phyloP scores from a whole-genome alignment of 1,140 invertebrate species.

The Apolygus lucorum region DNA sequence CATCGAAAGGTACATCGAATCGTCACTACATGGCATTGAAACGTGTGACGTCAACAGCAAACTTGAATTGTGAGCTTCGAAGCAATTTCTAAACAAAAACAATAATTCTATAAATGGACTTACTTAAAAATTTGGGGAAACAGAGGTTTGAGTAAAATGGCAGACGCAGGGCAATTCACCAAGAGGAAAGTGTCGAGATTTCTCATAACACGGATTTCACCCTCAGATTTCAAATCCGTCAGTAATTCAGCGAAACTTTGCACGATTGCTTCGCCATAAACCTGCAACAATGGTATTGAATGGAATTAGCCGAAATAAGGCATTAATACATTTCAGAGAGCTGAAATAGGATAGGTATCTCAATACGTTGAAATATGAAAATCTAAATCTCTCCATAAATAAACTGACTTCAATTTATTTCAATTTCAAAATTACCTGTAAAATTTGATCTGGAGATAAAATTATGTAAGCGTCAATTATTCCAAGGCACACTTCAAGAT shows the following conservation, averaged over 20 bases:
- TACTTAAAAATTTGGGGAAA: constrained; percentile 57
- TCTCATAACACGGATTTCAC: constrained; percentile 60
- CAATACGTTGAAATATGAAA: neutral
- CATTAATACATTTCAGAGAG: no score
- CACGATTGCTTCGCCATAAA: constrained; percentile 56
- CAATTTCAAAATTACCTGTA: constrained; percentile 52
- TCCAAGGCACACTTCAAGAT: constrained; percentile 63
- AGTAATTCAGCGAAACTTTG: constrained; percentile 57
- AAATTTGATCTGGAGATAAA: constrained; percentile 68
- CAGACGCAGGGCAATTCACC: constrained; percentile 51
- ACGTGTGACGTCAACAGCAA: no score
- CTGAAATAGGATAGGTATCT: neutral
- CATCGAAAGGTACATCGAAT: no score
- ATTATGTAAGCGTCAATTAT: constrained; percentile 76
- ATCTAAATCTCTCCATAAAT: no score
- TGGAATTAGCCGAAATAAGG: no score
- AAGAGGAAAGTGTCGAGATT: constrained; percentile 63
- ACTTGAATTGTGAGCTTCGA: neutral
- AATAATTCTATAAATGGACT: constrained; percentile 36
- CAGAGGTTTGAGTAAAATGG: constrained; percentile 55
- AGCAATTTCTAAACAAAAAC: constrained; percentile 1
- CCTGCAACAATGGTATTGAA: no score
- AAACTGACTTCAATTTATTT: no score
- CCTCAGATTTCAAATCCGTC: constrained; percentile 68
- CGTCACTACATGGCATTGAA: no score